Conservation (phyloP, 64 coral and sea anemone species). For the Anthopleura sola region DNA sequence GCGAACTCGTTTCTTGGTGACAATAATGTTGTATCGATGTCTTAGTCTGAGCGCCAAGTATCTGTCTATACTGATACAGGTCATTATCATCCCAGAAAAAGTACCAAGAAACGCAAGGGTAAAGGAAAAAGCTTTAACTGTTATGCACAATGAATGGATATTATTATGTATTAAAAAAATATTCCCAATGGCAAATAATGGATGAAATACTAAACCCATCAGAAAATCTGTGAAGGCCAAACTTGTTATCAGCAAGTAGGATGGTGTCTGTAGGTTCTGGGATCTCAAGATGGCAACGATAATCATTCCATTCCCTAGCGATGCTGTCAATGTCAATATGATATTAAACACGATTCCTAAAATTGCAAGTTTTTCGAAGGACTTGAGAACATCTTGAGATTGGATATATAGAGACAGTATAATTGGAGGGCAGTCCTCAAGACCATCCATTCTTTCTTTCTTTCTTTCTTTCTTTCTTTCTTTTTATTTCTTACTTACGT, state of each 20-base stretch:
- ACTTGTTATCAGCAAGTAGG: conserved; percentile 19
- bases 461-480: too few species aligned
- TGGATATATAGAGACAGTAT: too few species aligned
- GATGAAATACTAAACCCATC: not conserved
- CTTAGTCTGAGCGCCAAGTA: not conserved
- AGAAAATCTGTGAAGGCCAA: conserved; percentile 11
- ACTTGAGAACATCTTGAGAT: too few species aligned
- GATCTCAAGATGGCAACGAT: not conserved
- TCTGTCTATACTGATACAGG: not conserved
- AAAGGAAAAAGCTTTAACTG: not conserved
- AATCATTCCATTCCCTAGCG: not conserved
- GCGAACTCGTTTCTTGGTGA: conserved; percentile 6
- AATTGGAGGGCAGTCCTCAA: too few species aligned
- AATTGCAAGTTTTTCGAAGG: too few species aligned
- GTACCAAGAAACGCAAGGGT: not conserved
- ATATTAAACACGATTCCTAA: too few species aligned
- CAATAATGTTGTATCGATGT: conserved; percentile 3
- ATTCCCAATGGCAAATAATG: not conserved
- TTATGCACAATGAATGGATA: not conserved
- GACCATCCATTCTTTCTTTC: too few species aligned
- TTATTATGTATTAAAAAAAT: not conserved
- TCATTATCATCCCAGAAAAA: not conserved
- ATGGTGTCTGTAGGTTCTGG: conserved; percentile 3
- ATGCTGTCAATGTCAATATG: too few species aligned
- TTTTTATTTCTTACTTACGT: too few species aligned